Percentiles rank a stretch among this genome's conserved stretches.
phyloP scores from a whole-genome alignment of 2,888 invertebrate species.

The Stramonita haemastoma region DNA sequence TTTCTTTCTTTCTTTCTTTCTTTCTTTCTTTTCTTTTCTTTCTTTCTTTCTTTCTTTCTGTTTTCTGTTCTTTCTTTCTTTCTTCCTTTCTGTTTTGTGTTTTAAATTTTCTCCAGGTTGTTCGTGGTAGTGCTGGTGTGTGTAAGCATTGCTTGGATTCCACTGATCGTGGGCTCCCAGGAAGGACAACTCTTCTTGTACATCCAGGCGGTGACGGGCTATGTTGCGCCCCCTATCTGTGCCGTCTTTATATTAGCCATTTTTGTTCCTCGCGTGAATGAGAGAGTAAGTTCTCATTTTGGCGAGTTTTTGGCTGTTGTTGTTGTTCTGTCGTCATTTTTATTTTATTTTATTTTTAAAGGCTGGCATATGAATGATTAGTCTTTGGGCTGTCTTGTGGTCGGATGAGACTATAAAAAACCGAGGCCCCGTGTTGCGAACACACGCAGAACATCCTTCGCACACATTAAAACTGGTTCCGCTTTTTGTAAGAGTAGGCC shows the following conservation, averaged over 20 bases:
- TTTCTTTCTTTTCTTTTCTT: neutral
- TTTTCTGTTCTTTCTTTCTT: too few species aligned
- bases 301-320: too few species aligned
- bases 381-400: too few species aligned
- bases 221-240: constrained; percentile 69
- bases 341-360: too few species aligned
- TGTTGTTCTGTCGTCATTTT: too few species aligned
- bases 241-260: constrained; percentile 67
- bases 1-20: too few species aligned
- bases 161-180: constrained; percentile 66
- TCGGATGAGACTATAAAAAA: too few species aligned
- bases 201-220: constrained; percentile 70
- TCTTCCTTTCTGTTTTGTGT: neutral
- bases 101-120: constrained; percentile 33
- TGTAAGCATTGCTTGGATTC: constrained; percentile 70
- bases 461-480: too few species aligned
- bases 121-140: constrained; percentile 64
- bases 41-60: neutral
- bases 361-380: too few species aligned
- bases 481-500: too few species aligned
- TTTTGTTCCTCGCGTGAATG: constrained; percentile 66
- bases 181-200: constrained; percentile 72
- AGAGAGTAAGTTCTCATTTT: constrained; percentile 43
- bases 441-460: too few species aligned
- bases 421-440: too few species aligned